phyloP scores from a whole-genome alignment of 1,140 invertebrate species.

The Rhopalosiphum padi region DNA sequence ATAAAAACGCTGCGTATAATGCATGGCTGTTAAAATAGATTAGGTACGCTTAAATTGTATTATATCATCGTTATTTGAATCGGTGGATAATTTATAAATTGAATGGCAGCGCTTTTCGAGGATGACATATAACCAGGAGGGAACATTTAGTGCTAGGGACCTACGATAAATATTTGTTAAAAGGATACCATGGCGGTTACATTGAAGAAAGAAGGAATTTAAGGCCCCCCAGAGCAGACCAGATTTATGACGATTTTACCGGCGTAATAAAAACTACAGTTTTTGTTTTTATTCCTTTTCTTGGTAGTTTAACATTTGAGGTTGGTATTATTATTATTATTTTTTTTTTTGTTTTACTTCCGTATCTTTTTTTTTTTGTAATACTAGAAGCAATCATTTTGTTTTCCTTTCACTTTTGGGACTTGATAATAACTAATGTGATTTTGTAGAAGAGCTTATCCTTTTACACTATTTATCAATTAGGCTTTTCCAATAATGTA shows the following conservation, averaged over 20 bases:
- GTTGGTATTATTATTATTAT: background rate
- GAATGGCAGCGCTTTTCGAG: conserved; percentile 7
- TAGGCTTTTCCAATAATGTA: background rate
- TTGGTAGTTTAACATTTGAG: conserved; percentile 39
- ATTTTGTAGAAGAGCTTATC: background rate
- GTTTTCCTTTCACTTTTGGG: background rate
- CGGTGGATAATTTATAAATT: conserved; percentile 19
- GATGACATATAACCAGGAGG: background rate
- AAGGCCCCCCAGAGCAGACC: conserved; percentile 50
- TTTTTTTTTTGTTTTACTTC: background rate
- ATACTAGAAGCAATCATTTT: conserved; percentile 26
- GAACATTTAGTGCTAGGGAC: background rate
- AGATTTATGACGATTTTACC: conserved; percentile 56
- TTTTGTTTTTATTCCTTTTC: conserved; percentile 48
- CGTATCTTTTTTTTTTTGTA: background rate
- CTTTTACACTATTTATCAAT: background rate
- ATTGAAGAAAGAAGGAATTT: conserved; percentile 48
- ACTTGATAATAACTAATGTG: background rate
- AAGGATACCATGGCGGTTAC: conserved; percentile 22
- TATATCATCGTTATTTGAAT: background rate
- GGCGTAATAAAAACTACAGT: conserved; percentile 47
- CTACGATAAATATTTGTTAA: conserved; percentile 56
- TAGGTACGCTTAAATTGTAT: background rate
- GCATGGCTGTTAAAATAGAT: background rate
- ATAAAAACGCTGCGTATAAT: background rate